A percentile compares a stretch with the other conserved stretches of the same genome.
phyloP scores from a whole-genome alignment of 2,797 vertebrate species.

The Pampus argenteus region DNA sequence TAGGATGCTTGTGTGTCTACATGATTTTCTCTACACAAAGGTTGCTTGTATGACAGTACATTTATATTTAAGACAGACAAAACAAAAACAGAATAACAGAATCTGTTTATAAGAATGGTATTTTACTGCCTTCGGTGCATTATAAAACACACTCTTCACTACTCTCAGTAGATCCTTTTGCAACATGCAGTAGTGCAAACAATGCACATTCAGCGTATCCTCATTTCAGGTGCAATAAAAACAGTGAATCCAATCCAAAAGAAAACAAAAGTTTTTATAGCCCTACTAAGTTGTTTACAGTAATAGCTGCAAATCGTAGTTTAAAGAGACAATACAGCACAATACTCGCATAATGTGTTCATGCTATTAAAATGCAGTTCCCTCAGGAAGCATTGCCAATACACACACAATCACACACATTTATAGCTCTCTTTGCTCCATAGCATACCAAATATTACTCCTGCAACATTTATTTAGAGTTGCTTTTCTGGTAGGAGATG shows the following conservation, averaged over 20 bases:
- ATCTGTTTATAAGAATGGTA: slow-evolving; percentile 2
- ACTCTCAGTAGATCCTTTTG: slow-evolving; percentile 41
- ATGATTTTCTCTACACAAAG: slow-evolving; percentile 3
- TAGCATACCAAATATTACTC: slow-evolving; percentile 41
- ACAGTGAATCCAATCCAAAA: slow-evolving; percentile 59
- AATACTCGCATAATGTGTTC: slow-evolving; percentile 40
- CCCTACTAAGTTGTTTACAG: slow-evolving; percentile 49
- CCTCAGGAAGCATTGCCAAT: slow-evolving; percentile 33
- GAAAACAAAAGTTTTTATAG: slow-evolving; percentile 63
- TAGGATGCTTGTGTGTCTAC: slow-evolving; percentile 1
- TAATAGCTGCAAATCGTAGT: slow-evolving; percentile 51
- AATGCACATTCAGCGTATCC: slow-evolving; percentile 51
- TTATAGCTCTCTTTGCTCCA: slow-evolving; percentile 39
- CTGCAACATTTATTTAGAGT: slow-evolving; percentile 26
- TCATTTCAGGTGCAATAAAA: slow-evolving; percentile 67
- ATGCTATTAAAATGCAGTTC: slow-evolving; percentile 25
- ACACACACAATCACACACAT: slow-evolving; percentile 24
- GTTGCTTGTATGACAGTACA: slow-evolving; percentile 6
- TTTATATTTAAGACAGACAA: slow-evolving; percentile 29
- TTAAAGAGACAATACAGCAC: slow-evolving; percentile 43
- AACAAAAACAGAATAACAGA: slow-evolving; percentile 21
- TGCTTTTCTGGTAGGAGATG: slow-evolving; percentile 55
- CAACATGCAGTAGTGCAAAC: slow-evolving; percentile 48
- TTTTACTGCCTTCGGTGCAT: slow-evolving; percentile 4
- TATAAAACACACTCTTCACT: slow-evolving; percentile 44